These are phyloP conservation scores for Engraulis encrasicolus DNA, from an alignment of 2,113 vertebrate genomes.

Conservation along the genomic window DNA sequence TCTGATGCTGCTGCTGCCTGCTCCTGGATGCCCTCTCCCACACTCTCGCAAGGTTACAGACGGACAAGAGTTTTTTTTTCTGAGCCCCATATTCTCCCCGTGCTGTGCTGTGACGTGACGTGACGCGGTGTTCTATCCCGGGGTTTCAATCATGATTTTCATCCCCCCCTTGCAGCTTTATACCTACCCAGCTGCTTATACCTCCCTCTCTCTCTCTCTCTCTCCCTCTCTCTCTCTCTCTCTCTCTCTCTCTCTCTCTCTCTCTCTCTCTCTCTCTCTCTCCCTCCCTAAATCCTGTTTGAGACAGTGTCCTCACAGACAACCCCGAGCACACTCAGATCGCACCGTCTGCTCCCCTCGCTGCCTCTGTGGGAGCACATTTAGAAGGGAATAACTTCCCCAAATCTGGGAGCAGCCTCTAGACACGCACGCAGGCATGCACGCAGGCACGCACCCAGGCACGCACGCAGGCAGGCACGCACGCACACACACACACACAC, in stretches of 20 bases:
- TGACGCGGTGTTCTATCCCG: background rate
- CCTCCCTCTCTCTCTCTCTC: background rate
- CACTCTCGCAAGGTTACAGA: constrained; percentile 11
- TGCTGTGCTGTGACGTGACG: too few species aligned
- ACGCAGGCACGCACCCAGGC: too few species aligned
- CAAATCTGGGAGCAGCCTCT: background rate
- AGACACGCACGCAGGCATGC: too few species aligned
- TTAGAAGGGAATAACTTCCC: background rate
- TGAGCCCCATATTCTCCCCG: background rate
- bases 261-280: too few species aligned
- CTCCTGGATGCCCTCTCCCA: background rate
- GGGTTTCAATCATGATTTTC: constrained; percentile 6
- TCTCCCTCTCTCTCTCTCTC: too few species aligned
- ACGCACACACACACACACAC: too few species aligned
- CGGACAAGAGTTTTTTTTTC: background rate
- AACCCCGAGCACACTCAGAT: background rate
- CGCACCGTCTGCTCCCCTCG: background rate
- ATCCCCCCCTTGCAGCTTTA: background rate
- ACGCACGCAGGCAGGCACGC: too few species aligned
- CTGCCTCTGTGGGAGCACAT: background rate
- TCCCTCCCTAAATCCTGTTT: background rate
- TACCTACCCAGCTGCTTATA: background rate
- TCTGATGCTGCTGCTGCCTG: too few species aligned
- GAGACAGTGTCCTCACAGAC: background rate
- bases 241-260: too few species aligned